Base-by-base conservation (phyloP, 2,113 vertebrate species). In the Anseranas semipalmata region DNA sequence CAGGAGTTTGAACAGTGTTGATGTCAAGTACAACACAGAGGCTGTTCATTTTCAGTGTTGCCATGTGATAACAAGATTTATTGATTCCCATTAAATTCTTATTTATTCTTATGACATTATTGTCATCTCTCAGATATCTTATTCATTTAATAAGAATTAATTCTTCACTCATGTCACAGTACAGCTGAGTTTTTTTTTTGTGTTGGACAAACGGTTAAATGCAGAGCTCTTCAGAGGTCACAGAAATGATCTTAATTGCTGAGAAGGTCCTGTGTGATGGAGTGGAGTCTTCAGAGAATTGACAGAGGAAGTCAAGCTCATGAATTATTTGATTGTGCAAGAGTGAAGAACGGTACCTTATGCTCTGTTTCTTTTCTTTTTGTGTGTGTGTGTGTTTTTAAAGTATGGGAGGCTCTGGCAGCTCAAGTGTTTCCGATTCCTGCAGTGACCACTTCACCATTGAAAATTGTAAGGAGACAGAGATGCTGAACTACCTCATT, bases 401-500 rank as follows among this genome's bases (percentile, higher is more conserved):
- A 98, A 98, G 98, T 86, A 70, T 98, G 90, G 98, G 98, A 96
- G 97, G 98, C 95, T 98, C 98, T 96, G 98, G 98, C 96, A 99
- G 98, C 93, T 98, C 97, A 16, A 98, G 98, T 87, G 97, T 98
- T 90, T 98, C 98, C 15, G 99, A 99, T 95, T 98, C 99, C 87
- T 98, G 98, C 97, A 98, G 98, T 35, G 99, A 99, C 98, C 99
- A 99, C 95, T 99, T 99, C 97, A 99, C 99, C 97, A 99, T 99
- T 85, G 99, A 99, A 95, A 97, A 97, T 0, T 99, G 99, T 98
- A 99, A 99, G 96, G 99, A 99, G 98, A 99, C 99, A 37, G 99
- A 99, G 97, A 99, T 99, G 99, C 98, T 99, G 98, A 99, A 99
- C 99, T 99, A 99, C 99, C 99, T 99, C 99, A 99, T 99, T 48